A percentile compares a stretch with the other conserved stretches of the same genome.
These are phyloP conservation scores for Calyptomena viridis DNA, from an alignment of 2,113 vertebrate species.

Conservation along the genomic window DNA sequence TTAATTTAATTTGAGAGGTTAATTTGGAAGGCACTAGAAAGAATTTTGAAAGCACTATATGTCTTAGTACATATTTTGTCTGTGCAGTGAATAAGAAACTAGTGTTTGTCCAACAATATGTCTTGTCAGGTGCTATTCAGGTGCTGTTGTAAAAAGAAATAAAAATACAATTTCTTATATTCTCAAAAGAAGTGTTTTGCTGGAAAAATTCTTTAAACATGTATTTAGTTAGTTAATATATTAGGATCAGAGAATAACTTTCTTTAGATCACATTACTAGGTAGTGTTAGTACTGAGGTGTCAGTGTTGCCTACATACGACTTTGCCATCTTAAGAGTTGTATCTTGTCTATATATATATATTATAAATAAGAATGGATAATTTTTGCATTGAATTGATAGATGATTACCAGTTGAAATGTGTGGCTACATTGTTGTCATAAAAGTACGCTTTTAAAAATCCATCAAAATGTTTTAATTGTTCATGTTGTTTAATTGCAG, in stretches of 20 bases:
- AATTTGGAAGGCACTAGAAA: not conserved
- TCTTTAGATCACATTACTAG: not conserved
- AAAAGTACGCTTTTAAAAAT: not conserved
- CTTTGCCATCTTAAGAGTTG: not conserved
- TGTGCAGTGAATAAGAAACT: not conserved
- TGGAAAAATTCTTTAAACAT: not conserved
- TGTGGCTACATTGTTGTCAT: not conserved
- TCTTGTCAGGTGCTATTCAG: not conserved
- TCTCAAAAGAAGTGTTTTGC: not conserved
- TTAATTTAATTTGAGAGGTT: not conserved
- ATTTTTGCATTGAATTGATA: not conserved
- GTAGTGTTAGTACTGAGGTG: not conserved
- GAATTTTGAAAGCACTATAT: not conserved
- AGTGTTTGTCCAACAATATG: not conserved
- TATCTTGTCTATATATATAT: not conserved
- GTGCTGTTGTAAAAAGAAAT: not conserved
- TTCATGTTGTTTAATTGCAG: not conserved
- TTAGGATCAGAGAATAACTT: not conserved
- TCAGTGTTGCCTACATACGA: not conserved
- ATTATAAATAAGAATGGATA: not conserved
- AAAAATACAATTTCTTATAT: not conserved
- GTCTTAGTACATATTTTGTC: not conserved
- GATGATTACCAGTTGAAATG: not conserved
- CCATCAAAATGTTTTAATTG: not conserved
- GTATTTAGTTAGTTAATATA: not conserved